Percentiles rank a stretch among this genome's conserved stretches.
Evolutionary conservation across 2,888 invertebrate genomes (phyloP).

Genomic region (Cheilosia pagana): DNA sequence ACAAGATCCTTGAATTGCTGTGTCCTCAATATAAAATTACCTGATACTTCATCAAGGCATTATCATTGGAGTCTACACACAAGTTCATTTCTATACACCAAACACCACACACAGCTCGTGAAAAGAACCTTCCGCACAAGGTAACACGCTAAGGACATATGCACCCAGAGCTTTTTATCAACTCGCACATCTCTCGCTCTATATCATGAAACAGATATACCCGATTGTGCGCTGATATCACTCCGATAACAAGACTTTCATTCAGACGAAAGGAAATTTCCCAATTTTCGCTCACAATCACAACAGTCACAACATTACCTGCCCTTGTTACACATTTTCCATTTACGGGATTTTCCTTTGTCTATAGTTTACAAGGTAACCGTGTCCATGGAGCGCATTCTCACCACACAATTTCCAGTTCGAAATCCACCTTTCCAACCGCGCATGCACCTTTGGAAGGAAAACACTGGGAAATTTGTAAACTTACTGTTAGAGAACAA

Average conservation of each 20-base stretch:
- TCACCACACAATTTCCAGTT: slow-evolving; percentile 59
- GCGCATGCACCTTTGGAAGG: slow-evolving; percentile 43
- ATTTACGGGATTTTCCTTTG: slow-evolving; percentile 32
- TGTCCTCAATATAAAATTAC: slow-evolving; percentile 9
- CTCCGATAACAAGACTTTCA: slow-evolving; percentile 24
- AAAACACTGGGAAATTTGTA: slow-evolving; percentile 48
- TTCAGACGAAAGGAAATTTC: slow-evolving; percentile 24
- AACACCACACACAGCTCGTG: no score
- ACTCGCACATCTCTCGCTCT: slow-evolving; percentile 2
- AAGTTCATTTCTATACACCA: slow-evolving; percentile 14
- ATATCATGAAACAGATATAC: slow-evolving; percentile 5
- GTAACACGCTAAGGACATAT: slow-evolving; percentile 38
- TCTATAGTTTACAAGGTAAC: slow-evolving; percentile 42
- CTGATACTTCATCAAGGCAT: slow-evolving; percentile 4
- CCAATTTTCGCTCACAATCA: slow-evolving; percentile 4
- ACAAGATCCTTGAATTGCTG: slow-evolving; percentile 1
- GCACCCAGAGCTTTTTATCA: slow-evolving; percentile 32
- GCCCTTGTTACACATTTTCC: slow-evolving; percentile 26
- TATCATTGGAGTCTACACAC: slow-evolving; percentile 5
- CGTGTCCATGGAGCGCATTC: slow-evolving; percentile 41
- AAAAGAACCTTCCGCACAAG: slow-evolving; percentile 37
- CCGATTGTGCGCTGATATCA: slow-evolving; percentile 26
- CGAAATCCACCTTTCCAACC: not conserved
- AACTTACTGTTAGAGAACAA: slow-evolving; percentile 27
- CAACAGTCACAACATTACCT: slow-evolving; percentile 40